Evolutionary conservation across 1,140 invertebrate genomes (phyloP), one percentile per base, ranked within the genome.

Genomic region (Heliconius eleuchia): DNA sequence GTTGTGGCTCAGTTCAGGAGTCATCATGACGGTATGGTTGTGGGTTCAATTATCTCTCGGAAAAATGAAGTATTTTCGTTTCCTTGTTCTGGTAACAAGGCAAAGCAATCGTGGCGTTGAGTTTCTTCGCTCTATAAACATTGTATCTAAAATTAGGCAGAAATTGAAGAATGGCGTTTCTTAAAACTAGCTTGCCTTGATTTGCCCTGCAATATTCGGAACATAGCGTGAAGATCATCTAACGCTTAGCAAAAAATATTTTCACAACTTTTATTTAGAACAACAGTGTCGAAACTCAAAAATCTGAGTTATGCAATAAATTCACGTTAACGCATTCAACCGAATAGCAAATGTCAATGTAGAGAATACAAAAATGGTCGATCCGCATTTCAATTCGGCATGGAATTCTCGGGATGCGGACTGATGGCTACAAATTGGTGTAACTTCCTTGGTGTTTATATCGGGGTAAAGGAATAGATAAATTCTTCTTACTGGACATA

Each of bases 341-440:
- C 74, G 76, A 39, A 72, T 72, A 72, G 42, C 75, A 77, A 46
- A 77, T 77, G 70, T 77, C 76, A 77, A 52, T 70, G 70, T 76
- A 73, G 34, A 34, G 5, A 34, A 34, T 6, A 66, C 66, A 76
- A 76, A 80, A 80, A 80, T 76, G 74, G 66, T 39, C 73, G 37
- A 80, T 72, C 74, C 23, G 74, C 76, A 76, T 76, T 80, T 80
- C 78, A 80, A 80, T 80, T 76, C 66, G n/a, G 50, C 39, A 3
- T 30, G 78, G 74, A 80, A 80, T 80, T 50, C 50, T 70, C 66
- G 60, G 66, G 78, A 39, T 55, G n/a, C 19, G 50, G 37, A 60
- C 30, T 39, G 74, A 77, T 77, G 52, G 76, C 76, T 70, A 77
- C 76, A 77, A 55, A 77, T 77, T 77, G 76, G 60, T 66, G 55